Conservation (phyloP, 2,113 vertebrate species). For the Coreoperca whiteheadi region DNA sequence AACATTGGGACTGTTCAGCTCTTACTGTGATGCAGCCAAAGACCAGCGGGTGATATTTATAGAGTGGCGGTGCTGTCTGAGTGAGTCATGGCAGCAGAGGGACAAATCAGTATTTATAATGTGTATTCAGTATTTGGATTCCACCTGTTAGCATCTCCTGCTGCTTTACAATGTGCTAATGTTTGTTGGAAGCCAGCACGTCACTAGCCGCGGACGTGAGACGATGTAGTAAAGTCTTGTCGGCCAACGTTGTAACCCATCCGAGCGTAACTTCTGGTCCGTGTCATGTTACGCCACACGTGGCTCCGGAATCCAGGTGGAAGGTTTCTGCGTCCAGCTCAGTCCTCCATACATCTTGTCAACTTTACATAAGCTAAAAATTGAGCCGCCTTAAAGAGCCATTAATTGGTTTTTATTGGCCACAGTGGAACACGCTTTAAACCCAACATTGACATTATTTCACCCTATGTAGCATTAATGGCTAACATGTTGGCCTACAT, state of each 20-base stretch:
- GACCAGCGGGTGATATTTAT: not conserved
- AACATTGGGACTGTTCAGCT: not conserved
- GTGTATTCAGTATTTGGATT: not conserved
- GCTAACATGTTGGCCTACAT: not conserved
- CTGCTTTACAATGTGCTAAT: not conserved
- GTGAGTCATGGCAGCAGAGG: conserved; percentile 11
- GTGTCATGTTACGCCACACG: not conserved
- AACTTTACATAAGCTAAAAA: not conserved
- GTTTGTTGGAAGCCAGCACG: not conserved
- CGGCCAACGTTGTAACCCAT: too few relatives aligned
- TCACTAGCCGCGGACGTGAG: not conserved
- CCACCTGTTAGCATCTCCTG: not conserved
- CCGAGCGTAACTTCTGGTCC: not conserved
- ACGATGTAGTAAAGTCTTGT: not conserved
- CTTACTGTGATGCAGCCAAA: not conserved
- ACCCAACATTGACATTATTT: not conserved
- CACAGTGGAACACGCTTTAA: not conserved
- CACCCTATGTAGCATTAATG: too few relatives aligned
- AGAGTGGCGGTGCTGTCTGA: conserved; percentile 6
- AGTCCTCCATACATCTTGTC: not conserved
- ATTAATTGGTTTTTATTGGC: not conserved
- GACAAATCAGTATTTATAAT: too few relatives aligned
- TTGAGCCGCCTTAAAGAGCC: not conserved
- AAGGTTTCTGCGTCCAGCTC: not conserved
- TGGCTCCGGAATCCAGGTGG: not conserved